Conservation (phyloP, 2,888 invertebrate genomes). For the Malthinus flaveolus region DNA sequence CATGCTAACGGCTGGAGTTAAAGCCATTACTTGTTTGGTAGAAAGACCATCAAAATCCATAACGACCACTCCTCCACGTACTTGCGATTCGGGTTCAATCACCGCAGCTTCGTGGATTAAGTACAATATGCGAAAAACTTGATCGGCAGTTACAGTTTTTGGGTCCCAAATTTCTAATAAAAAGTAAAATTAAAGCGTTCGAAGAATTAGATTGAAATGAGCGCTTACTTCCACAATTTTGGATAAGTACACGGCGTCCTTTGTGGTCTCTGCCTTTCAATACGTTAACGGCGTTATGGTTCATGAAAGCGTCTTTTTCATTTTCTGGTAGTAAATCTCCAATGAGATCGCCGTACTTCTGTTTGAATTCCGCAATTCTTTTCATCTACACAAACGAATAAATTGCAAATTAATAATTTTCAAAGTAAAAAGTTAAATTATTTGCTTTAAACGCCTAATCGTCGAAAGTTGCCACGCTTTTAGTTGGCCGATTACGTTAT, state of each 20-base stretch:
- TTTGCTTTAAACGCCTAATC: neutral
- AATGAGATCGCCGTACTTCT: conserved; percentile 67
- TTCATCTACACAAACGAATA: conserved; percentile 64
- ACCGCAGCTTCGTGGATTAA: conserved; percentile 78
- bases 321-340: conserved; percentile 69
- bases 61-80: conserved; percentile 76
- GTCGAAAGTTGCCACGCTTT: neutral
- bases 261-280: conserved; percentile 74
- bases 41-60: conserved; percentile 82
- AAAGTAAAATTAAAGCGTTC: neutral
- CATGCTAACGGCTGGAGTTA: conserved; percentile 76
- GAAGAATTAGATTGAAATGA: no score
- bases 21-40: conserved; percentile 73
- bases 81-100: conserved; percentile 75
- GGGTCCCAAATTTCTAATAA: conserved; percentile 74
- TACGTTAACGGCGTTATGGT: conserved; percentile 77
- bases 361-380: conserved; percentile 74
- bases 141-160: conserved; percentile 71
- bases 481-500: neutral
- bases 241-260: conserved; percentile 74
- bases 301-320: conserved; percentile 67
- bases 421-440: no score
- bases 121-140: conserved; percentile 78
- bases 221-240: conserved; percentile 69
- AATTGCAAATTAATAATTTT: no score